These are phyloP conservation scores for Leucophenga varia DNA, from an alignment of 1,140 invertebrate species.

Conservation along the genomic window DNA sequence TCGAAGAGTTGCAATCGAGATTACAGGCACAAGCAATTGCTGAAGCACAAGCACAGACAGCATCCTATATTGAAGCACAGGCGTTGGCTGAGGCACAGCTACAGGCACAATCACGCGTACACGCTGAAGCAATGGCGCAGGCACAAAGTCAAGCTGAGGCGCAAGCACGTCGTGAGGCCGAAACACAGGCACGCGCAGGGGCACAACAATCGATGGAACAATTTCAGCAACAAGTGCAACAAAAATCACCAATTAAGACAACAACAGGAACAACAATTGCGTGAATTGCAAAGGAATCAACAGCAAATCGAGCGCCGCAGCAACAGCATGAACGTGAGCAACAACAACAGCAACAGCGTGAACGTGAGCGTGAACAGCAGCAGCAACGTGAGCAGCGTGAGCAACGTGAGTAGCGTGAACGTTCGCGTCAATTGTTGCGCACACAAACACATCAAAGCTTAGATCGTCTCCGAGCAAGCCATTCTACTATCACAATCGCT, in stretches of 20 bases:
- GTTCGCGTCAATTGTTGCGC: slow-evolving; percentile 6
- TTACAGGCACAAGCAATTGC: slow-evolving; percentile 16
- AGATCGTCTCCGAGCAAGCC: slow-evolving; percentile 14
- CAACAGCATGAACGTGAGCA: slow-evolving; percentile 16
- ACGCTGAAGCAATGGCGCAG: slow-evolving; percentile 7
- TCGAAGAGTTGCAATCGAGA: slow-evolving; percentile 12
- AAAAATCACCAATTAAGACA: slow-evolving; percentile 12
- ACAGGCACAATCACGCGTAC: slow-evolving; percentile 12
- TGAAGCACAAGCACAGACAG: slow-evolving; percentile 14
- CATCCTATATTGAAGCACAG: slow-evolving; percentile 14
- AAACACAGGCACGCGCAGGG: slow-evolving; percentile 15
- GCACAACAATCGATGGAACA: slow-evolving; percentile 21
- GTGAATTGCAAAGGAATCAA: slow-evolving; percentile 10
- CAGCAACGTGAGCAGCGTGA: not conserved
- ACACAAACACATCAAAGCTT: slow-evolving; percentile 14
- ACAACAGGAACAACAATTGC: slow-evolving; percentile 9
- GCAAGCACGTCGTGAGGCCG: no score
- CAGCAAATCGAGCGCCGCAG: slow-evolving; percentile 11
- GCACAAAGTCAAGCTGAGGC: slow-evolving; percentile 16
- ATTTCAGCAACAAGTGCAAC: slow-evolving; percentile 20
- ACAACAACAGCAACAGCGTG: not conserved
- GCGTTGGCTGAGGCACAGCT: slow-evolving; percentile 17
- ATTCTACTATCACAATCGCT: slow-evolving; percentile 13
- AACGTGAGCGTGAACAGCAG: not conserved
- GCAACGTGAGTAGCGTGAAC: not conserved